These are phyloP conservation scores for Corythornis vintsioides DNA, from an alignment of 2,113 vertebrate genomes.

Conservation along the genomic window DNA sequence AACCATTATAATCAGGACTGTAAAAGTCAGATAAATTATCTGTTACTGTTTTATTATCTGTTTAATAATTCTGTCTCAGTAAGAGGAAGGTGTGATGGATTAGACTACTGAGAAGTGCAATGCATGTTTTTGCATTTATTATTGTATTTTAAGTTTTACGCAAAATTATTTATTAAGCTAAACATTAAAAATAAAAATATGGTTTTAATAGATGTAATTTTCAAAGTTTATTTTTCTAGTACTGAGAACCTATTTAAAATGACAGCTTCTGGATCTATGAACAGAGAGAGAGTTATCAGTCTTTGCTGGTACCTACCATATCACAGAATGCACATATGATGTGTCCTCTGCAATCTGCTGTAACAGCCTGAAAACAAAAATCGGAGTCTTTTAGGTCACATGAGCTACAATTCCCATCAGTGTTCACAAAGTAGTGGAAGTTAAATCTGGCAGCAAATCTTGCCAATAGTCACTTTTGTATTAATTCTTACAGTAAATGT, in stretches of 20 bases:
- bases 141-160: neutral
- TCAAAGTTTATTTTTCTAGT: neutral
- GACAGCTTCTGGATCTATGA: neutral
- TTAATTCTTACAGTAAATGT: conserved; percentile 20
- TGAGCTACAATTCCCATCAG: neutral
- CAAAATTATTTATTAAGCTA: neutral
- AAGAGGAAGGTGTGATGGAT: neutral
- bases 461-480: neutral
- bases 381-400: neutral
- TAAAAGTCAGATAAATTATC: neutral
- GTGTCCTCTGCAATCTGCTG: neutral
- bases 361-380: neutral
- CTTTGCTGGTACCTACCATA: neutral
- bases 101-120: neutral
- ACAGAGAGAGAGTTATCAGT: neutral
- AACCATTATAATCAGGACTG: neutral
- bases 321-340: neutral
- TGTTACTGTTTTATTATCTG: neutral
- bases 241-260: neutral
- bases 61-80: neutral
- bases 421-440: neutral
- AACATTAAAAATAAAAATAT: neutral
- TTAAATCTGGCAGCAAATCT: neutral
- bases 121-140: neutral
- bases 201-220: neutral